Conservation (phyloP, 2,113 vertebrate genomes). For the Lipophrys pholis region DNA sequence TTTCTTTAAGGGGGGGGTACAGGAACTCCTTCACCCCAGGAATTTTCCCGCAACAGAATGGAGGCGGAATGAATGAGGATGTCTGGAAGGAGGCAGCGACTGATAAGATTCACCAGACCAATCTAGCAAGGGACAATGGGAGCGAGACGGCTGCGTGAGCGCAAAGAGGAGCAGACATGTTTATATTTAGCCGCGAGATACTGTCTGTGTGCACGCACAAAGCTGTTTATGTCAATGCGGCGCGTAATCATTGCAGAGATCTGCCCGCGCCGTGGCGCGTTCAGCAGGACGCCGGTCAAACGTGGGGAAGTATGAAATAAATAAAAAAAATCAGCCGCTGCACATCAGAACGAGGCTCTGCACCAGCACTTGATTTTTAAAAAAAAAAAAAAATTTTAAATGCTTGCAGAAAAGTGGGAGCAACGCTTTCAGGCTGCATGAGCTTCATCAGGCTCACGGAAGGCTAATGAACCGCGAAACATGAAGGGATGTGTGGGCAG, state of each 20-base stretch:
- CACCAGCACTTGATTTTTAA: background rate
- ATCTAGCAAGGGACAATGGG: conserved; percentile 45
- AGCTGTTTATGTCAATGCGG: conserved; percentile 7
- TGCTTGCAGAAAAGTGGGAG: too few species aligned
- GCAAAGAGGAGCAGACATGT: conserved; percentile 19
- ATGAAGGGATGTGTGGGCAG: background rate
- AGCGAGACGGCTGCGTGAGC: conserved; percentile 20
- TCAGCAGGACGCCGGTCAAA: background rate
- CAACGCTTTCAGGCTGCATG: too few species aligned
- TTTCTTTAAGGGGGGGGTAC: conserved; percentile 8
- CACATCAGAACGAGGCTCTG: background rate
- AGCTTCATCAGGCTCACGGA: background rate
- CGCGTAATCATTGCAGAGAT: conserved; percentile 15
- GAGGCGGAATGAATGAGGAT: conserved; percentile 51
- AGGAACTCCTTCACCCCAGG: conserved; percentile 27
- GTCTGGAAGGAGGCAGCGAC: conserved; percentile 55
- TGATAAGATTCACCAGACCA: conserved; percentile 66
- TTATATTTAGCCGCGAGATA: conserved; percentile 39
- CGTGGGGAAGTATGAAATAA: background rate
- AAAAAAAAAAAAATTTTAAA: too few species aligned
- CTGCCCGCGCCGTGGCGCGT: conserved; percentile 1
- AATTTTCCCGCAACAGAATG: conserved; percentile 38
- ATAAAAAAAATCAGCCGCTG: background rate
- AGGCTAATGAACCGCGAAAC: background rate
- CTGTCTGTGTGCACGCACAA: background rate